Evolutionary conservation across 2,797 vertebrate species (phyloP).

Genomic region (Phataginus tetradactyla): DNA sequence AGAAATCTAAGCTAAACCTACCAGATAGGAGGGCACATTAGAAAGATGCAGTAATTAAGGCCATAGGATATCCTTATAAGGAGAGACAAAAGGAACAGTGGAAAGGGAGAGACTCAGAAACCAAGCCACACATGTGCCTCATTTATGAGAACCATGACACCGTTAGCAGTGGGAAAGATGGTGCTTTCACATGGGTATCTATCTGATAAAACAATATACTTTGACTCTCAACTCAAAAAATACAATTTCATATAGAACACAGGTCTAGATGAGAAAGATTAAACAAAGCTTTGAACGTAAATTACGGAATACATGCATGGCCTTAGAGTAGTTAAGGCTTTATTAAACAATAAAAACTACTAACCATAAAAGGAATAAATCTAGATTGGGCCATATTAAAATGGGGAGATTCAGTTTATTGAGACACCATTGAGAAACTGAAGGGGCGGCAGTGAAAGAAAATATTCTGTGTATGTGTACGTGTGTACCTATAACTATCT

Average conservation of each 20-base stretch:
- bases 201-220: background rate
- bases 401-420: background rate
- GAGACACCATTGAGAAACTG: background rate
- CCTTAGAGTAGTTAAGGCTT: background rate
- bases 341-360: background rate
- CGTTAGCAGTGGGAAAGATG: background rate
- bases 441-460: background rate
- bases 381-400: background rate
- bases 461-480: background rate
- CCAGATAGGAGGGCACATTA: background rate
- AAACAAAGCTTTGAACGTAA: background rate
- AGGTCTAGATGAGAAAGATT: background rate
- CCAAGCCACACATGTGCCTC: background rate
- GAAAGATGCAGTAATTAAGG: background rate
- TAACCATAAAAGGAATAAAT: background rate
- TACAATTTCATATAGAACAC: background rate
- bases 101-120: background rate
- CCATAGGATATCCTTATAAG: fast-evolving
- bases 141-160: background rate
- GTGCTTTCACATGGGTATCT: background rate
- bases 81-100: background rate
- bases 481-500: background rate
- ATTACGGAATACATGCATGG: background rate
- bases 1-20: background rate
- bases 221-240: background rate